Evolutionary conservation across 2,113 vertebrate genomes (phyloP).

Genomic region (Zosterops borbonicus): DNA sequence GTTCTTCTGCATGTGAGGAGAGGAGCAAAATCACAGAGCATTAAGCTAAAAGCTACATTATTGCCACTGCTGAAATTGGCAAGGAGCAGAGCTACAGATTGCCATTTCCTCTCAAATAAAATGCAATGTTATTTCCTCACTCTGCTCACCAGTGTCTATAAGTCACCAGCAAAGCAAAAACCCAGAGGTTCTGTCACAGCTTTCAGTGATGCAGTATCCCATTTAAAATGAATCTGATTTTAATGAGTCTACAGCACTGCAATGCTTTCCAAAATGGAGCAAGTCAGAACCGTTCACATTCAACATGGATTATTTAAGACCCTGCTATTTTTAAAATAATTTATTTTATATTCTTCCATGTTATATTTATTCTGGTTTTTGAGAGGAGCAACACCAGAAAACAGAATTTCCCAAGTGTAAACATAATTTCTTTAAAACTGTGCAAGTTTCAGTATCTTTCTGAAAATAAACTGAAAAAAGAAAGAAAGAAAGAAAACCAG

Average conservation of each 20-base stretch:
- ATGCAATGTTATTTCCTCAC: slow-evolving; percentile 18
- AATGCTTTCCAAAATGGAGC: slow-evolving; percentile 1
- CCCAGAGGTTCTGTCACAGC: neutral
- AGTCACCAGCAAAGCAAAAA: slow-evolving; percentile 41
- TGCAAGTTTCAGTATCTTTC: neutral
- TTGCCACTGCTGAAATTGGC: neutral
- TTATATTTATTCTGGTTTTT: neutral
- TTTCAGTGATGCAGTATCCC: slow-evolving; percentile 40
- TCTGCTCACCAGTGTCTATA: slow-evolving; percentile 45
- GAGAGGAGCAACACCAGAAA: neutral
- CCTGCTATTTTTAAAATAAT: slow-evolving; percentile 8
- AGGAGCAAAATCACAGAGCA: slow-evolving; percentile 19
- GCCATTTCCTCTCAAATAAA: slow-evolving; percentile 24
- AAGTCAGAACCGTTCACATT: slow-evolving; percentile 43
- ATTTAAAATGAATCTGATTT: slow-evolving; percentile 46
- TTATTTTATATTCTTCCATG: neutral
- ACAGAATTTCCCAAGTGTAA: neutral
- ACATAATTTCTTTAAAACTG: neutral
- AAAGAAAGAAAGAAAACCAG: neutral
- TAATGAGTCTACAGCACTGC: slow-evolving; percentile 46
- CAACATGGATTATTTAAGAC: slow-evolving; percentile 61
- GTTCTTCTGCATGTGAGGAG: slow-evolving; percentile 82
- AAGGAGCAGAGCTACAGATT: neutral
- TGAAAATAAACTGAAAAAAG: neutral
- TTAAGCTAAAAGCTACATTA: slow-evolving; percentile 44